Evolutionary conservation across 64 coral and sea anemone species (phyloP).

Genomic region (Trachythela sp.): DNA sequence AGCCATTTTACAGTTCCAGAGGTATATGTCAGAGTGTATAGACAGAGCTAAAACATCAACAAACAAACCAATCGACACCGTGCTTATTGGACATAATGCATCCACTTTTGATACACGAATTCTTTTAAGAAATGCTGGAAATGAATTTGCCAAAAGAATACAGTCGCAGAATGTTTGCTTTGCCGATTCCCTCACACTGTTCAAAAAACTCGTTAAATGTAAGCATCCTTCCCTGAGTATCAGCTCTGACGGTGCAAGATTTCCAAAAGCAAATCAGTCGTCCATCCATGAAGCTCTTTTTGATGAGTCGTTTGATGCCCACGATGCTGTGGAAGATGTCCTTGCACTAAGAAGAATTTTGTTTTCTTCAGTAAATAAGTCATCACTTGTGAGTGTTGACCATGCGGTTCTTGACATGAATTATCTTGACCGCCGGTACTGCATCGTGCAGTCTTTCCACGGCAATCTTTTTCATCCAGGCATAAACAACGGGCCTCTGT

Average conservation of each 20-base stretch:
- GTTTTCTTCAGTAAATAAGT: conserved; percentile 41
- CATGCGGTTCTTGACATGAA: conserved; percentile 31
- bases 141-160: neutral
- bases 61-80: neutral
- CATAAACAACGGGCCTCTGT: neutral
- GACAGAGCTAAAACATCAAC: neutral
- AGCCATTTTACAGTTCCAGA: too few species aligned
- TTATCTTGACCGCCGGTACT: too few species aligned
- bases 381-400: neutral
- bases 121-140: conserved; percentile 34
- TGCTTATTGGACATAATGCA: conserved; percentile 3
- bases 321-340: conserved; percentile 50
- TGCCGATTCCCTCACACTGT: conserved; percentile 41
- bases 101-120: conserved; percentile 39
- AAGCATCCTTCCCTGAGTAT: neutral
- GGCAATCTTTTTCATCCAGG: conserved; percentile 25
- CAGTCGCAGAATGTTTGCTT: conserved; percentile 22
- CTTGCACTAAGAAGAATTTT: conserved; percentile 48
- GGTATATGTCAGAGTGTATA: too few species aligned
- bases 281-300: too few species aligned
- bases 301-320: too few species aligned
- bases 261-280: too few species aligned
- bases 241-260: too few species aligned
- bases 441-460: conserved; percentile 30
- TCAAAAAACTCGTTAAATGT: conserved; percentile 18